Base-by-base conservation (phyloP, 2,797 vertebrate genomes). In the Ispidina picta region DNA sequence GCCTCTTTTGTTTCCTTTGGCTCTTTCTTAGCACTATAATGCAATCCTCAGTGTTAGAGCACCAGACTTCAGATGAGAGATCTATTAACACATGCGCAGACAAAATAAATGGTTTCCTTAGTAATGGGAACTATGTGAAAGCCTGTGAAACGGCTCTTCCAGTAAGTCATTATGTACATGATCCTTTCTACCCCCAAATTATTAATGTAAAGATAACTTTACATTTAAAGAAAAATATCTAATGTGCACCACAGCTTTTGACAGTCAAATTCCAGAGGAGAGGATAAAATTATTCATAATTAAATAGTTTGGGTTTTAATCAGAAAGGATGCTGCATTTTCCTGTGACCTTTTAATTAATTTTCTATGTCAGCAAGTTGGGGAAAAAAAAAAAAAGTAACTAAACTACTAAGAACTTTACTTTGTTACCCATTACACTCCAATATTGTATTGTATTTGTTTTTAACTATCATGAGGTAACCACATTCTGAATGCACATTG, bases 31-130 rank as follows among this genome's bases (percentile, higher is more conserved):
- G 65, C 75, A 93, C 91, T 93, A 77, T 91, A 96, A 96, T 92
- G 95, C 82, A 83, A 88, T 94, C 83, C 89, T 94, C 92, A 78
- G 85, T 77, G 95, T 96, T 83, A 97, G 94, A 97, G 96, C 96
- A 97, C 96, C 73, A 97, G 97, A 97, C 97, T 97, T 96, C 96
- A 96, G 97, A 97, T 97, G 96, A 98, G 97, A 97, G 88, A 94
- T 92, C 97, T 97, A 97, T 97, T 97, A 97, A 97, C 96, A 96
- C 93, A 89, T 90, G 96, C 96, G 92, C 96, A 97, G 95, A 97
- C 97, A 96, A 96, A 97, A 94, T 81, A 92, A 97, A 89, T 92
- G 94, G 97, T 97, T 97, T 97, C 97, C 97, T 96, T 97, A 98
- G 97, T 96, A 97, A 97, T 97, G 92, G 91, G 62, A 95, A 92